Percentiles rank a stretch among this genome's conserved stretches.
Conservation (phyloP, 2,113 vertebrate genomes). For the Atractosteus spatula region DNA sequence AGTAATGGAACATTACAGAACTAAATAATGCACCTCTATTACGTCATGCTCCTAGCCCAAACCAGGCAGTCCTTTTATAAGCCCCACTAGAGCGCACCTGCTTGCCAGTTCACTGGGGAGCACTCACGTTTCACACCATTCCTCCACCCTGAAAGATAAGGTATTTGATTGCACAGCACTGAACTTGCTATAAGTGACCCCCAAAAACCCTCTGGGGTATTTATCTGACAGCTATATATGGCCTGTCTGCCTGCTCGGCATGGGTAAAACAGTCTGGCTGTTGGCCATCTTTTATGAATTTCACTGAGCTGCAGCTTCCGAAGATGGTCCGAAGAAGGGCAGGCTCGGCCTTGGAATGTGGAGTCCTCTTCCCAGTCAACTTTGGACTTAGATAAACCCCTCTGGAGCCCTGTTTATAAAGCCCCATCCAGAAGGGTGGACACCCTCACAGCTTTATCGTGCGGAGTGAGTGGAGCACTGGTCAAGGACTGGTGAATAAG, state of each 20-base stretch:
- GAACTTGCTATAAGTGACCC: constrained; percentile 28
- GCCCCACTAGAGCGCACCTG: constrained; percentile 20
- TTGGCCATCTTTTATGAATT: constrained; percentile 37
- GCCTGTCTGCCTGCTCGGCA: constrained; percentile 19
- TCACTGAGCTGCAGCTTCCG: constrained; percentile 7
- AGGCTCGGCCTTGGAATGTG: constrained; percentile 30
- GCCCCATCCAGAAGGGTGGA: not conserved
- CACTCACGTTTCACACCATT: constrained; percentile 34
- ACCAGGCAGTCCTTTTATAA: not conserved
- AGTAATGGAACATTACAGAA: no score
- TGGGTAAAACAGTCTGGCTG: constrained; percentile 16
- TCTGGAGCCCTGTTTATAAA: constrained; percentile 41
- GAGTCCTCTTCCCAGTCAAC: constrained; percentile 11
- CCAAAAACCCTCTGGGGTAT: constrained; percentile 34
- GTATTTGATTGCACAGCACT: constrained; percentile 30
- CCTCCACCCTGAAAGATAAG: not conserved
- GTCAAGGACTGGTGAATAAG: constrained; percentile 1
- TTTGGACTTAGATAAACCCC: constrained; percentile 3
- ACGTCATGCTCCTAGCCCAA: not conserved
- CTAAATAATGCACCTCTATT: not conserved
- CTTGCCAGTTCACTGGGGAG: constrained; percentile 24
- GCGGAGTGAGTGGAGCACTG: constrained; percentile 12
- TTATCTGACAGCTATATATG: constrained; percentile 52
- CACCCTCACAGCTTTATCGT: constrained; percentile 11
- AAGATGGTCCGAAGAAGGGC: constrained; percentile 40